These are phyloP conservation scores for Bostrychus sinensis DNA, from an alignment of 2,113 vertebrate genomes.

Conservation along the genomic window DNA sequence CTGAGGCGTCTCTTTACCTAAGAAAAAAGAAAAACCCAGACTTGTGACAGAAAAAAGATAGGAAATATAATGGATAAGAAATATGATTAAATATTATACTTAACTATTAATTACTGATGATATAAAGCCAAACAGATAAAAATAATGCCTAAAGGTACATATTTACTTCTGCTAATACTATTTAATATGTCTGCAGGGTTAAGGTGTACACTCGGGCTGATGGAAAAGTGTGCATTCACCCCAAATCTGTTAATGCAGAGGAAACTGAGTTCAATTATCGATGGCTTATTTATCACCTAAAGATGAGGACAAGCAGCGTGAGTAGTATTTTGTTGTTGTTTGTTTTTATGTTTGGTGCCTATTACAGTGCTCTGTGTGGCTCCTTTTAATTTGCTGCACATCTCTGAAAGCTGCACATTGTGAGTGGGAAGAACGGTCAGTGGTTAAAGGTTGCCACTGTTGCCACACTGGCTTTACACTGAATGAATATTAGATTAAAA, in stretches of 20 bases:
- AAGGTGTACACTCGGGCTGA: slow-evolving; percentile 95
- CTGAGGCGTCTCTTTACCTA: no score
- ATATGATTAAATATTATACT: no score
- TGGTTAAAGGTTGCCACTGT: slow-evolving; percentile 59
- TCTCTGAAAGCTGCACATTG: not conserved
- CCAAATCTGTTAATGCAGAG: slow-evolving; percentile 95
- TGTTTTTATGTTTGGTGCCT: not conserved
- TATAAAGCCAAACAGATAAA: no score
- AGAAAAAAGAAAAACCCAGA: no score
- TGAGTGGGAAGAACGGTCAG: slow-evolving; percentile 21
- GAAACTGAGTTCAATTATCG: slow-evolving; percentile 90
- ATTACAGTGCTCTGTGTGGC: not conserved
- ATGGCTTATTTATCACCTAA: slow-evolving; percentile 98
- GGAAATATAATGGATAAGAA: no score
- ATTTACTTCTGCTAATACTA: no score
- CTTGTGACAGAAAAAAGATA: no score
- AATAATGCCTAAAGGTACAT: no score
- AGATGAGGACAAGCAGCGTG: slow-evolving; percentile 97
- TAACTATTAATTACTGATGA: no score
- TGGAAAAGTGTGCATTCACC: slow-evolving; percentile 92
- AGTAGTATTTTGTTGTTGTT: slow-evolving; percentile 62
- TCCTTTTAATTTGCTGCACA: slow-evolving; percentile 7
- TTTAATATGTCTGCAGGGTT: slow-evolving; percentile 83
- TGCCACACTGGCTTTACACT: slow-evolving; percentile 37
- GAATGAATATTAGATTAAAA: slow-evolving; percentile 78